Evolutionary conservation across 1,140 invertebrate species (phyloP).

Genomic region (Potamilus streckersoni): DNA sequence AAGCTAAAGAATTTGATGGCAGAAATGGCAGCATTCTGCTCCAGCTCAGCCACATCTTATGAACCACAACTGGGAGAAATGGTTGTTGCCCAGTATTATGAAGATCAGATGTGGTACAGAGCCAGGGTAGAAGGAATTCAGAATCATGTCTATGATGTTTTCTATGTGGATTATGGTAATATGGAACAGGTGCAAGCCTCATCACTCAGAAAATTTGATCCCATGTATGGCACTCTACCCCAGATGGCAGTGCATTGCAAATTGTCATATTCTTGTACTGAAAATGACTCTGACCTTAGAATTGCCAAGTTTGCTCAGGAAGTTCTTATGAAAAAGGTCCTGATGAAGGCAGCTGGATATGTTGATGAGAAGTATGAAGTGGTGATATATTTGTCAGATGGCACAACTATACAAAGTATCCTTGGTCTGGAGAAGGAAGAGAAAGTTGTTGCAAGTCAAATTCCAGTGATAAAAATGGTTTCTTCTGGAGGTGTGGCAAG

Average conservation of each 20-base stretch:
- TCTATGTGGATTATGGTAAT: constrained; percentile 50
- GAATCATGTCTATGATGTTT: constrained; percentile 20
- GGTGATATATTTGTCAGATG: too few relatives aligned
- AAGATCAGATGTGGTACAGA: constrained; percentile 42
- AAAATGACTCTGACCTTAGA: neutral
- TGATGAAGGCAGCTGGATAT: too few relatives aligned
- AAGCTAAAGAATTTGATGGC: constrained; percentile 9
- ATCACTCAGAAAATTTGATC: constrained; percentile 24
- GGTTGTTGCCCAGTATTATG: constrained; percentile 19
- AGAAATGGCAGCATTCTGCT: constrained; percentile 9
- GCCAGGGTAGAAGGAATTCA: constrained; percentile 23
- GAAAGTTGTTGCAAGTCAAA: too few relatives aligned
- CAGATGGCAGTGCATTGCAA: constrained; percentile 15
- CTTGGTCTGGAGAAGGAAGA: too few relatives aligned
- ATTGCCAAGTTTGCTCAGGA: neutral
- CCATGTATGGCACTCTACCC: constrained; percentile 24
- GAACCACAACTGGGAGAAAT: constrained; percentile 11
- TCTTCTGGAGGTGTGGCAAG: too few relatives aligned
- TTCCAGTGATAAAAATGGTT: too few relatives aligned
- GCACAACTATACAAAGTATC: too few relatives aligned
- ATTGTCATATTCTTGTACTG: constrained; percentile 18
- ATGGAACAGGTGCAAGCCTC: constrained; percentile 18
- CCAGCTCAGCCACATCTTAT: neutral
- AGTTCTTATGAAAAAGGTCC: too few relatives aligned
- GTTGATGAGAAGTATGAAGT: too few relatives aligned